phyloP scores from a whole-genome alignment of 2,797 vertebrate species.

The Hemitrygon akajei region DNA sequence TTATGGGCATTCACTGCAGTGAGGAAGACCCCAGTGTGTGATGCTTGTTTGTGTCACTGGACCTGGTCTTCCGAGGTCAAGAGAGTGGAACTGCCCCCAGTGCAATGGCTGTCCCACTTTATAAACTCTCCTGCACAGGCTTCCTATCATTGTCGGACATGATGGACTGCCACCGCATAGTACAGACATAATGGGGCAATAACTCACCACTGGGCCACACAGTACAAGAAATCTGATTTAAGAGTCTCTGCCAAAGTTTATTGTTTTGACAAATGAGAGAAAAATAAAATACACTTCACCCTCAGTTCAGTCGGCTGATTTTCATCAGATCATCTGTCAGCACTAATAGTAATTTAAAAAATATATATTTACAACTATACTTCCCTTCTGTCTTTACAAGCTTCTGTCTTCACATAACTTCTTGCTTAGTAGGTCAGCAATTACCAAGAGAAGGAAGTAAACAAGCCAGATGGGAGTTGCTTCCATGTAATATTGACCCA shows the following conservation, averaged over 20 bases:
- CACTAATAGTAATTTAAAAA: background rate
- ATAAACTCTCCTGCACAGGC: no score
- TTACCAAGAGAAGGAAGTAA: background rate
- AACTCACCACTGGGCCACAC: background rate
- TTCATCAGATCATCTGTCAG: background rate
- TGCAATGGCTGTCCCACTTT: no score
- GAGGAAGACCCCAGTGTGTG: no score
- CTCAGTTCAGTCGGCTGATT: background rate
- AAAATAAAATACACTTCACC: no score
- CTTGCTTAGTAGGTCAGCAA: background rate
- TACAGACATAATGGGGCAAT: no score
- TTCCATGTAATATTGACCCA: background rate
- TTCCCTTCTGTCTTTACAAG: background rate
- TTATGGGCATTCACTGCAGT: no score
- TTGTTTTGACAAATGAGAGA: no score
- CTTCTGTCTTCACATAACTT: slow-evolving; percentile 16
- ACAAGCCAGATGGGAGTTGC: background rate
- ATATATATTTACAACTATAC: background rate
- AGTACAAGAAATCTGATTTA: background rate
- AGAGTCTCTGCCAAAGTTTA: background rate
- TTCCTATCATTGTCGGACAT: no score
- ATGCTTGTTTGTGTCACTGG: no score
- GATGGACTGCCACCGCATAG: no score
- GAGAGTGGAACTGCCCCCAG: no score
- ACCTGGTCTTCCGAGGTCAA: no score